Conservation (phyloP, 2,797 vertebrate genomes). For the Allenopithecus nigroviridis region DNA sequence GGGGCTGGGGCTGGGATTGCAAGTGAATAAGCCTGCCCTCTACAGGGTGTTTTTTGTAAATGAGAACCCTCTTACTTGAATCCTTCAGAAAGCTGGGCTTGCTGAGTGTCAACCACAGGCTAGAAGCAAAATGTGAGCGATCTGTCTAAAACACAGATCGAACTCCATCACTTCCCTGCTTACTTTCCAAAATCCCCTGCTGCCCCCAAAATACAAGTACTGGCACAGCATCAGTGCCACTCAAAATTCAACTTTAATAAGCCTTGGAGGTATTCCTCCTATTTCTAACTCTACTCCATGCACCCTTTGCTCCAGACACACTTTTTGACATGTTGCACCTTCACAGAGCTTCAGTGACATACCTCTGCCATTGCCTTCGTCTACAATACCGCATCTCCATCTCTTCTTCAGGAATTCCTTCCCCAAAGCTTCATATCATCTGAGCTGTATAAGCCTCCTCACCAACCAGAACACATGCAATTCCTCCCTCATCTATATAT, state of each 20-base stretch:
- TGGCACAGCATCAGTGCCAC: neutral
- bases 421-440: neutral
- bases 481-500: fast-evolving
- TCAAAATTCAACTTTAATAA: neutral
- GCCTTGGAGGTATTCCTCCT: neutral
- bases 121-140: neutral
- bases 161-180: neutral
- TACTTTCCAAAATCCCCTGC: neutral
- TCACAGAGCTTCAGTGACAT: neutral
- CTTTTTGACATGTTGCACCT: neutral
- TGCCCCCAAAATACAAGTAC: neutral
- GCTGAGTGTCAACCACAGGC: neutral
- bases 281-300: neutral
- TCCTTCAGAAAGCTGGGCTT: neutral
- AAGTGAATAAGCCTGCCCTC: conserved; percentile 41
- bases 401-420: neutral
- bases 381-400: neutral
- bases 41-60: conserved; percentile 9
- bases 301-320: neutral
- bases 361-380: neutral
- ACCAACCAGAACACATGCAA: neutral
- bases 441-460: neutral
- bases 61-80: neutral
- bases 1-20: neutral
- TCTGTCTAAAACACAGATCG: neutral